These are phyloP conservation scores for Tamias sibiricus DNA, from an alignment of 2,113 vertebrate genomes.

Conservation along the genomic window DNA sequence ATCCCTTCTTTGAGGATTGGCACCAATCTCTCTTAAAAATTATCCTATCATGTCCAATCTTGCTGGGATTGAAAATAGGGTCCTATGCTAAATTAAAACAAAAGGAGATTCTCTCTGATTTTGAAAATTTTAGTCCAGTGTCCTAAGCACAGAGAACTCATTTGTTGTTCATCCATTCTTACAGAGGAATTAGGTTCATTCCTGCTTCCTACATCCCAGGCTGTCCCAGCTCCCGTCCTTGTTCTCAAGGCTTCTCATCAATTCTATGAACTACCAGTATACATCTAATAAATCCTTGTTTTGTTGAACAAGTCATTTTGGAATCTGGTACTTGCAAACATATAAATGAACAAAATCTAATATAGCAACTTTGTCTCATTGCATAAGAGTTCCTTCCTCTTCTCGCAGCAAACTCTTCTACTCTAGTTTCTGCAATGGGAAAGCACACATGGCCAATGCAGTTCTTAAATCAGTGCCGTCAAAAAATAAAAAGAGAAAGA, in stretches of 20 bases:
- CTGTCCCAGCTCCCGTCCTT: not conserved
- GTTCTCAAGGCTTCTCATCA: not conserved
- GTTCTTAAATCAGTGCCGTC: not conserved
- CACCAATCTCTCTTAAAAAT: slow-evolving; percentile 29
- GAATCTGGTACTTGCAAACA: slow-evolving; percentile 11
- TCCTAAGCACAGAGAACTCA: not conserved
- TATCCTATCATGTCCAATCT: not conserved
- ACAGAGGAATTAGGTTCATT: not conserved
- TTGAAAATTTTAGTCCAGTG: not conserved
- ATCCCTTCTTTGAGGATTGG: not conserved
- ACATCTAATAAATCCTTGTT: not conserved
- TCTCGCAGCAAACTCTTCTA: not conserved
- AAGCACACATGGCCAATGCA: not conserved
- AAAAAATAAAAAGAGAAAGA: not conserved
- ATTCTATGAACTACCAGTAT: not conserved
- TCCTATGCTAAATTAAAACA: not conserved
- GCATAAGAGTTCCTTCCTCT: not conserved
- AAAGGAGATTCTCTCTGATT: not conserved
- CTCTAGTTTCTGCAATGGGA: not conserved
- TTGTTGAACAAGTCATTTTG: not conserved
- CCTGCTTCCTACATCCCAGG: not conserved
- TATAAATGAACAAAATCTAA: slow-evolving; percentile 2
- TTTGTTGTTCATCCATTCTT: not conserved
- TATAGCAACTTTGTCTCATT: not conserved
- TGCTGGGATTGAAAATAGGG: not conserved